Evolutionary conservation across 1,140 invertebrate species (phyloP).

Genomic region (Campodea augens): DNA sequence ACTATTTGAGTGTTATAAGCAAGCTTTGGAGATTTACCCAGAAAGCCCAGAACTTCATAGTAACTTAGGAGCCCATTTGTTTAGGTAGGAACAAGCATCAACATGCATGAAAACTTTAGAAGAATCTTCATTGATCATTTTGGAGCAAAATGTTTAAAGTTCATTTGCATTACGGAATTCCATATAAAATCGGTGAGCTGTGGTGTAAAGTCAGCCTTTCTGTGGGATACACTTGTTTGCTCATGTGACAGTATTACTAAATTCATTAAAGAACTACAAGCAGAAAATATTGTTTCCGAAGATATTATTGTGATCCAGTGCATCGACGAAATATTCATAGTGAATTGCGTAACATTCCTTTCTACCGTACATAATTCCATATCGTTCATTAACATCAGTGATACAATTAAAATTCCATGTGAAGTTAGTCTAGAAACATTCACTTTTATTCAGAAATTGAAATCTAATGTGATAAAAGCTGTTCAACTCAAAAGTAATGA

Average conservation of each 20-base stretch:
- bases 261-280: not conserved
- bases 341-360: no score
- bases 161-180: no score
- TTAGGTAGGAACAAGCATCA: conserved; percentile 19
- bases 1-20: conserved; percentile 24
- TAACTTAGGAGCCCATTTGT: conserved; percentile 24
- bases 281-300: not conserved
- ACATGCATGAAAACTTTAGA: not conserved
- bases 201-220: conserved; percentile 14
- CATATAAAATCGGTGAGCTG: conserved; percentile 11
- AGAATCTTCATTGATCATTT: not conserved
- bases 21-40: conserved; percentile 23
- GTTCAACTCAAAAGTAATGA: no score
- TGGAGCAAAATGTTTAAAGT: not conserved
- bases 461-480: no score
- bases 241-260: not conserved
- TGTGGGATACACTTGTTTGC: conserved; percentile 12
- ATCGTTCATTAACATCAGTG: no score
- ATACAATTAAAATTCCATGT: no score
- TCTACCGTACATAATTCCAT: no score
- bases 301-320: not conserved
- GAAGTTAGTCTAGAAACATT: no score
- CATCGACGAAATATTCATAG: no score
- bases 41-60: conserved; percentile 22
- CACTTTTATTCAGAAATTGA: no score